A percentile compares a stretch with the other conserved stretches of the same genome.
phyloP scores from a whole-genome alignment of 1,140 invertebrate genomes.

The Phocides pigmalion region DNA sequence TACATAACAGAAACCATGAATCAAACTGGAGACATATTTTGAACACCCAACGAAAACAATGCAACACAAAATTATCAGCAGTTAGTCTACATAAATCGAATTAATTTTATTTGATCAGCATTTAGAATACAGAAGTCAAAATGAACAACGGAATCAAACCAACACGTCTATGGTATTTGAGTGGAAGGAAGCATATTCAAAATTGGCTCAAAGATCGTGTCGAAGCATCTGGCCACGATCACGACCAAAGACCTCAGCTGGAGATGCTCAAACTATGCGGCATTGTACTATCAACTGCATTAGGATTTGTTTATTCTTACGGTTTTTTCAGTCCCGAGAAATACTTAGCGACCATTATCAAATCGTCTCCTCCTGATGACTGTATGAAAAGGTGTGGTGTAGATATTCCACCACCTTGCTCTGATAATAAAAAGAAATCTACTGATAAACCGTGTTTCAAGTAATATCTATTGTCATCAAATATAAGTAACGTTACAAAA shows the following conservation, averaged over 20 bases:
- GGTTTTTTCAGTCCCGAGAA: constrained; percentile 41
- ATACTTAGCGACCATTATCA: constrained; percentile 10
- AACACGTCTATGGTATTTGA: constrained; percentile 56
- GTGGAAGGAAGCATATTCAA: constrained; percentile 48
- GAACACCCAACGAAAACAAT: too few species aligned
- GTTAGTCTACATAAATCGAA: neutral
- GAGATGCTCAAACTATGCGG: constrained; percentile 34
- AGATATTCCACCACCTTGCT: neutral
- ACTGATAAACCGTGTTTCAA: neutral
- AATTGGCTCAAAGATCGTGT: constrained; percentile 41
- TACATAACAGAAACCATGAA: too few species aligned
- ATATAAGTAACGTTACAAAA: neutral
- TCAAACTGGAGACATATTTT: too few species aligned
- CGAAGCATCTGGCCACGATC: constrained; percentile 25
- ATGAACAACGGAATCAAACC: constrained; percentile 64
- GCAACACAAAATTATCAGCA: neutral
- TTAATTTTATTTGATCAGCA: neutral
- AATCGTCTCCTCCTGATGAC: neutral
- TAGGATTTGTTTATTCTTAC: constrained; percentile 41
- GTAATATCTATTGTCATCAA: neutral
- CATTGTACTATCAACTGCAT: constrained; percentile 22
- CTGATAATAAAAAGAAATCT: neutral
- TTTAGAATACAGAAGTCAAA: constrained; percentile 6
- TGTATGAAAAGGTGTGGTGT: constrained; percentile 9
- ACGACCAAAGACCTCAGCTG: constrained; percentile 27